phyloP scores from a whole-genome alignment of 2,888 invertebrate species.

The Netelia virgata region DNA sequence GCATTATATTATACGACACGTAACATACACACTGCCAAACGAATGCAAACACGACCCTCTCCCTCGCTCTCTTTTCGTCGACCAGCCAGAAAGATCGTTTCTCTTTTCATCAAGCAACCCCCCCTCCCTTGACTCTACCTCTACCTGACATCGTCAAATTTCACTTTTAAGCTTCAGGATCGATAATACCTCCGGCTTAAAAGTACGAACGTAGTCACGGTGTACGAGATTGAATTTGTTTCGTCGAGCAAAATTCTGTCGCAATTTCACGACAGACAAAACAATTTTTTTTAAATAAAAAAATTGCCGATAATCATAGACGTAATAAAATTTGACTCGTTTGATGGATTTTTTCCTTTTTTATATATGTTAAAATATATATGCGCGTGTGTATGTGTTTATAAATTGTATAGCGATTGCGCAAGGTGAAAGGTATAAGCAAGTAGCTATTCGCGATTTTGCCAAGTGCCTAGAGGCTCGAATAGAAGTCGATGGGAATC shows the following conservation, averaged over 20 bases:
- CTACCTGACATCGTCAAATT: constrained; percentile 36
- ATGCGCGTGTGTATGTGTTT: not conserved
- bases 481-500: constrained; percentile 49
- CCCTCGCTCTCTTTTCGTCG: not conserved
- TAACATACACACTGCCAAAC: constrained; percentile 34
- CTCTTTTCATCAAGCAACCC: not conserved
- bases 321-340: constrained; percentile 12
- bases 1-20: constrained; percentile 9
- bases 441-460: constrained; percentile 37
- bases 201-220: not conserved
- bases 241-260: not conserved
- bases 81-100: not conserved
- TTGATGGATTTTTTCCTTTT: not conserved
- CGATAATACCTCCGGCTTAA: constrained; percentile 7
- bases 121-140: not conserved
- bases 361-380: not conserved
- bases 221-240: constrained; percentile 25
- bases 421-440: constrained; percentile 62
- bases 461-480: constrained; percentile 51
- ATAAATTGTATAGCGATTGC: constrained; percentile 21
- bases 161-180: constrained; percentile 46
- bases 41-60: constrained; percentile 48
- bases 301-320: constrained; percentile 30
- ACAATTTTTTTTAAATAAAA: not conserved
- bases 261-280: not conserved